Evolutionary conservation across 2,113 vertebrate species (phyloP).

Genomic region (Clupea harengus): DNA sequence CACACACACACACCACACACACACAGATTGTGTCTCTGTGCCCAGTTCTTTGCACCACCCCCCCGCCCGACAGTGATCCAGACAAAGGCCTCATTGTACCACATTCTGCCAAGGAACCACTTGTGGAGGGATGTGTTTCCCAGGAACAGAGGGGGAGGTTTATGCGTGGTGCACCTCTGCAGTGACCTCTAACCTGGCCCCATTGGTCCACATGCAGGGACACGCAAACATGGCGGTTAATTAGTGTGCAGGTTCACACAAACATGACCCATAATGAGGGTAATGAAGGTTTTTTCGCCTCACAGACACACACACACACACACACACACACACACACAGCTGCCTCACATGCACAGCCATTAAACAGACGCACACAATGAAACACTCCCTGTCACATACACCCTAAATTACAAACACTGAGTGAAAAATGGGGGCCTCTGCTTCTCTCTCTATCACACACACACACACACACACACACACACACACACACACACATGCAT

Average conservation of each 20-base stretch:
- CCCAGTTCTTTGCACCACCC: slow-evolving; percentile 30
- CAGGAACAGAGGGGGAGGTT: slow-evolving; percentile 51
- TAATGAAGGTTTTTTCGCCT: slow-evolving; percentile 53
- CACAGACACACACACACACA: slow-evolving; percentile 50
- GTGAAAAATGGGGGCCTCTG: not conserved
- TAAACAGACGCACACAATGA: not conserved
- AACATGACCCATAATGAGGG: slow-evolving; percentile 68
- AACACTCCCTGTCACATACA: not conserved
- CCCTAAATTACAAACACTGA: not conserved
- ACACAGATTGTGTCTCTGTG: slow-evolving; percentile 16
- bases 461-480: not conserved
- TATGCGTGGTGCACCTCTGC: slow-evolving; percentile 62
- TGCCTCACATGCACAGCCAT: not conserved
- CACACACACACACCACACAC: slow-evolving; percentile 32
- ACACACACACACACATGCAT: not conserved
- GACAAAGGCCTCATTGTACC: slow-evolving; percentile 69
- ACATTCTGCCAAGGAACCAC: slow-evolving; percentile 59
- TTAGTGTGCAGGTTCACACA: slow-evolving; percentile 67
- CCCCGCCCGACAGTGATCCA: slow-evolving; percentile 4
- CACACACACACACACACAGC: not conserved
- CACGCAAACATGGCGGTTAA: slow-evolving; percentile 67
- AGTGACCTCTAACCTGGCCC: slow-evolving; percentile 65
- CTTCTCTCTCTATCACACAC: not conserved
- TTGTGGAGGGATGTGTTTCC: slow-evolving; percentile 62
- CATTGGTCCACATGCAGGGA: slow-evolving; percentile 52